A percentile compares a stretch with the other conserved stretches of the same genome.
Conservation (phyloP, 2,113 vertebrate species). For the Sakesphorus luctuosus region DNA sequence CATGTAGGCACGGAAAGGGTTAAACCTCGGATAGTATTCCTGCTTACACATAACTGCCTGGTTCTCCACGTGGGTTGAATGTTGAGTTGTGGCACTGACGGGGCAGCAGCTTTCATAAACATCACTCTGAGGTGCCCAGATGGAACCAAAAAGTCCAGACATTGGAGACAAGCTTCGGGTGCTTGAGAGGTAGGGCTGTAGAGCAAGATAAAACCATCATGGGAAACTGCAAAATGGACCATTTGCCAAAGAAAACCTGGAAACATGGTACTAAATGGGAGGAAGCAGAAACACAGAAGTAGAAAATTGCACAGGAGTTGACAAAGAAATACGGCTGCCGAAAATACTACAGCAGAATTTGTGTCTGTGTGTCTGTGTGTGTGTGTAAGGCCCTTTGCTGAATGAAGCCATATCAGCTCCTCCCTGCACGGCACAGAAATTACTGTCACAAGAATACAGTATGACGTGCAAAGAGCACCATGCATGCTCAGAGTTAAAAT, state of each 20-base stretch:
- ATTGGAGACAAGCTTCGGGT: slow-evolving; percentile 97
- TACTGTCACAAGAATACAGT: neutral
- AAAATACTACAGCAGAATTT: neutral
- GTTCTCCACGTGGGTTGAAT: slow-evolving; percentile 84
- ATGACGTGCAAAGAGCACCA: neutral
- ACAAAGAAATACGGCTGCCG: neutral
- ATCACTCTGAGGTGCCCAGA: slow-evolving; percentile 96
- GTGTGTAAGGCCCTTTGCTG: neutral
- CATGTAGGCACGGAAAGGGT: slow-evolving; percentile 96
- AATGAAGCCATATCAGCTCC: neutral
- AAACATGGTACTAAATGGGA: neutral
- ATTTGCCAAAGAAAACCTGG: neutral
- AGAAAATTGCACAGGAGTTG: neutral
- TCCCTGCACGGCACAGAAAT: rapidly evolving
- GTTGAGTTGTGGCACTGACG: slow-evolving; percentile 77
- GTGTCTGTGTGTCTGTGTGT: no score
- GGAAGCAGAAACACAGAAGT: neutral
- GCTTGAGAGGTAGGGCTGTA: slow-evolving; percentile 93
- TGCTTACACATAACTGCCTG: slow-evolving; percentile 83
- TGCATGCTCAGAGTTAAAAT: neutral
- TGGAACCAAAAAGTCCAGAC: slow-evolving; percentile 98
- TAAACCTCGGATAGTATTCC: slow-evolving; percentile 90
- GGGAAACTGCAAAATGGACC: neutral
- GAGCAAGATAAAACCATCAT: neutral
- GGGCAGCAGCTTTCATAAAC: slow-evolving; percentile 90